Evolutionary conservation across 2,888 invertebrate species (phyloP), one percentile per base, ranked within the genome.

Genomic region (Escarpia spicata): DNA sequence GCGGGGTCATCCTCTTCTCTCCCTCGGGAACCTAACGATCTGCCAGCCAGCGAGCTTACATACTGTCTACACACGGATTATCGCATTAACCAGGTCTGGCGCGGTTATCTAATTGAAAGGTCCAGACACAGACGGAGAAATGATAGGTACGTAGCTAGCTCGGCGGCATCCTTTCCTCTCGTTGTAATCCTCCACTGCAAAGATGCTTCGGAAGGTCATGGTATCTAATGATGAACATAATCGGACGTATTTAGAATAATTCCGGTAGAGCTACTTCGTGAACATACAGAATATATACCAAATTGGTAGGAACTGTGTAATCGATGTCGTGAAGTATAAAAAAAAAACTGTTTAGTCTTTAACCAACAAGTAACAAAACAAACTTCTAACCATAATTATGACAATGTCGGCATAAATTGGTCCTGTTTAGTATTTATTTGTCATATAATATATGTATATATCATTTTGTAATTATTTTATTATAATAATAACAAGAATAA

Each of bases 81-180:
- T 26, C 19, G 75, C 75, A 75, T 75, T 75, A 52, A 75, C 75
- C 75, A 75, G 75, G 75, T 75, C 75, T 75, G 75, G 75, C 75
- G 75, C 75, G 26, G 75, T 75, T n/a, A 75, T 75, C 75, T 75
- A 75, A 75, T 75, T 75, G 75, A 75, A 75, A 75, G 75, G 75
- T 75, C 75, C 75, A 75, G 75, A 75, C 75, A 26, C n/a, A 75
- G 75, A 75, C 75, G 75, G 75, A 75, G 75, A 75, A 75, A 75
- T 75, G 75, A 75, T 75, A 75, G 75, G 75, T n/a, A 75, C 75
- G 75, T n/a, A 26, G 19, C 26, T 26, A 26, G 26, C n/a, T 26
- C 26, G 75, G 75, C 75, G 75, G 19, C 75, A 26, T 0, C 19
- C 19, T 6, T 4, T 19, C 26, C 19, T 2, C 75, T 75, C 26